Evolutionary conservation across 2,113 vertebrate species (phyloP), one percentile per base, ranked within the genome.

Genomic region (Thunnus maccoyii): DNA sequence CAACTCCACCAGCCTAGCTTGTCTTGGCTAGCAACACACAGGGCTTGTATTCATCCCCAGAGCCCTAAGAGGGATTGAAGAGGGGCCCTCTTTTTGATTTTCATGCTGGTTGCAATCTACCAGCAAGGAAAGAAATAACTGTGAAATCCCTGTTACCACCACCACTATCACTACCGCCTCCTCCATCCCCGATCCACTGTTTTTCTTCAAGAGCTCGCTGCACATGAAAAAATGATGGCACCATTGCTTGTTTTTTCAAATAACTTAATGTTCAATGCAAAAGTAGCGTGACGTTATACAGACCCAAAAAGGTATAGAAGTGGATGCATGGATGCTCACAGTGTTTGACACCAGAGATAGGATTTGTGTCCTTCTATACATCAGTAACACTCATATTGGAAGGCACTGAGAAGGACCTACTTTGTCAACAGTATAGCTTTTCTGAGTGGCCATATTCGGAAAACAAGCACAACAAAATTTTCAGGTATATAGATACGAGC

Each of bases 21-120:
- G 76, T 66, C 64, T 80, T 72, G 67, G 74, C 75, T 67, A 56
- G 47, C 63, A 56, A 41, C 61, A 81, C 56, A 79, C 18, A 52
- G 69, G 58, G 25, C 13, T 72, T 56, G 41, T 67, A 83, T 85
- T 90, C 82, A 77, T 78, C 58, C 57, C 14, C 6, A 67, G 50
- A 62, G 71, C 25, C 54, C 51, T 62, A 55, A 60, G 57, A 62
- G 77, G 48, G 63, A 77, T 36, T 72, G 51, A 64, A 77, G 18
- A 17, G 63, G 62, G 13, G 20, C 54, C 9, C 18, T 58, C 3
- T 51, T 74, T 80, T 57, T 32, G 30, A 79, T 78, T 80, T 82
- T 75, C 60, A 80, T 75, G 61, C 55, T 57, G 44, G 50, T 30
- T 85, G 54, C 60, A 74, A 71, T 60, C 41, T 56, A 66, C 51